Evolutionary conservation across 2,797 vertebrate species (phyloP), one percentile per base, ranked within the genome.

Genomic region (Smutsia gigantea): DNA sequence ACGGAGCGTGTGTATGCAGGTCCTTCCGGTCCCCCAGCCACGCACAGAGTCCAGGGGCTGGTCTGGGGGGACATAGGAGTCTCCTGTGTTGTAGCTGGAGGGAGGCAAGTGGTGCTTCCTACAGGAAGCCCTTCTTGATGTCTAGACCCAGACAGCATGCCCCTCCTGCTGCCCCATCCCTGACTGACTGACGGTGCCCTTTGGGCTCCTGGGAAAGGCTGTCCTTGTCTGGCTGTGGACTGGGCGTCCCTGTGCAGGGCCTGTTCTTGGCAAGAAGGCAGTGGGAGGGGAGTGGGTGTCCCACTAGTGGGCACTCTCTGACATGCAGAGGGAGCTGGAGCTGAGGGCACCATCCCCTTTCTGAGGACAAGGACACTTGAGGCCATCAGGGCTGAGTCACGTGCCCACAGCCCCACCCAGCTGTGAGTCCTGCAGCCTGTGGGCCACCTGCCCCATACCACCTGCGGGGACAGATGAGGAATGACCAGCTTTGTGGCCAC

Each of bases 1-100:
- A 1, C 0, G 15, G 77, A 12, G 42, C 53, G 12, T 34, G 0
- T 0, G 27, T 15, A 0, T 1, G 19, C 18, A 13, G n/a, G 72
- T 57, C 39, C 42, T 39, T 31, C 8, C 25, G 0, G 2, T 39
- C 68, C 4, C 4, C 17, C 29, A 23, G 61, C 69, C 3, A 1
- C 49, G 29, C 2, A 4, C 8, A 1, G 59, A 23, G 19, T 29
- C 42, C 23, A 21, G 82, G 78, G 46, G 34, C 39, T 14, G 37
- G 63, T 31, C 42, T 63, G 61, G 21, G 42, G 57, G 34, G 4
- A 1, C 18, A 39, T 46, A 1, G n/a, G 14, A 27, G 27, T 25
- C 27, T 23, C 0, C 46, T 10, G 49, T 42, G 63, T 68, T 49
- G 25, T 6, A 79, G 72, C 34, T 82, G 57, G 55, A 78, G 51